Base-by-base conservation (phyloP, 2,797 vertebrate species). In the Scarus forsteni region DNA sequence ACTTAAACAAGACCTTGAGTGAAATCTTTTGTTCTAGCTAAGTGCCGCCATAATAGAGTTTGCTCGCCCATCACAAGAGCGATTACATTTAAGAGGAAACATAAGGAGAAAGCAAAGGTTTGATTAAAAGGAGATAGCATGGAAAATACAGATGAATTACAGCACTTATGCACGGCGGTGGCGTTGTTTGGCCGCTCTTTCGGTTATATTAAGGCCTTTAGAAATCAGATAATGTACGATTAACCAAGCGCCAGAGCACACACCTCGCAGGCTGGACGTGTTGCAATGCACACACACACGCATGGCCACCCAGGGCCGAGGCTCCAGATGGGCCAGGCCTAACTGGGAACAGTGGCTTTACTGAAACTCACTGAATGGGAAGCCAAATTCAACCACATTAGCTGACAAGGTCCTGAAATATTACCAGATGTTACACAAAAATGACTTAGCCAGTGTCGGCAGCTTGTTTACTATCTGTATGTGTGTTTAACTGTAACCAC, bases 1-100 rank as follows among this genome's bases (percentile, higher is more conserved):
- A 84, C 85, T 91, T 86, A 75, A 86, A 88, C 66, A 44, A 80
- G 85, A 83, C 86, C 85, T 81, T 83, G 78, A 80, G 74, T 84
- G 77, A 79, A 79, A 71, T 83, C 74, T 80, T 90, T 89, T 90
- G 80, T 89, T 83, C 81, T 64, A 68, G 77, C 77, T 74, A 83
- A 88, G 75, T 66, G 60, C 40, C 67, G 8, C 76, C 50, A 77
- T 81, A 85, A 89, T 74, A 72, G 70, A 81, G 81, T 83, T 80
- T 81, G 86, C 80, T 79, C 43, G 10, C 48, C 69, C 66, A 44
- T 79, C 85, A 77, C 79, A 72, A 54, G 73, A 75, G 73, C 71
- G 79, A 91, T 89, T 85, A 66, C 49, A 73, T 86, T 88, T 78
- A 83, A 84, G 62, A 66, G 71, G 79, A 81, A 85, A 83, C 81